Evolutionary conservation across 2,888 invertebrate species (phyloP).

Genomic region (Allygus modestus): DNA sequence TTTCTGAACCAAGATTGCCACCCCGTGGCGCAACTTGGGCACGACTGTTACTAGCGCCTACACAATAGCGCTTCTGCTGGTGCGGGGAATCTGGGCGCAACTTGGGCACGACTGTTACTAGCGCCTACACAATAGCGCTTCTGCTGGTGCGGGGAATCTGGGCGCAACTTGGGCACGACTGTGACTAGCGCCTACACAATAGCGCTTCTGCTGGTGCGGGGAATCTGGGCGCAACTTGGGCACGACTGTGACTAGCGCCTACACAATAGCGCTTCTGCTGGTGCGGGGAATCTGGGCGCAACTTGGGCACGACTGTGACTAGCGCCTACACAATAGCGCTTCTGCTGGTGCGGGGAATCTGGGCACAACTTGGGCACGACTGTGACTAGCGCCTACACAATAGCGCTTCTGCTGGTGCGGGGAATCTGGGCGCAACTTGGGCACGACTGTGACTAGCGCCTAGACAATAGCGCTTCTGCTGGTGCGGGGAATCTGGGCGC

Average conservation of each 20-base stretch:
- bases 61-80: conserved; percentile 36
- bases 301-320: conserved; percentile 13
- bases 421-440: not conserved
- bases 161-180: conserved; percentile 39
- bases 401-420: conserved; percentile 1
- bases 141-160: not conserved
- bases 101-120: conserved; percentile 33
- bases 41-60: conserved; percentile 39
- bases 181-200: conserved; percentile 42
- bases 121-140: conserved; percentile 44
- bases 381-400: conserved; percentile 40
- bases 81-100: conserved; percentile 10
- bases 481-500: not conserved
- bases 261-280: conserved; percentile 43
- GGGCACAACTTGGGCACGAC: not conserved
- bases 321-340: conserved; percentile 43
- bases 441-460: conserved; percentile 9
- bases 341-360: not conserved
- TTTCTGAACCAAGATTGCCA: conserved; percentile 40
- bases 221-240: conserved; percentile 4
- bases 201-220: conserved; percentile 5
- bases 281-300: not conserved
- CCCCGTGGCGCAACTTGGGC: conserved; percentile 11
- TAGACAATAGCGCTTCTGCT: conserved; percentile 37
- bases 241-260: conserved; percentile 39